phyloP scores from a whole-genome alignment of 2,113 vertebrate species.

The Mormoops blainvillei region DNA sequence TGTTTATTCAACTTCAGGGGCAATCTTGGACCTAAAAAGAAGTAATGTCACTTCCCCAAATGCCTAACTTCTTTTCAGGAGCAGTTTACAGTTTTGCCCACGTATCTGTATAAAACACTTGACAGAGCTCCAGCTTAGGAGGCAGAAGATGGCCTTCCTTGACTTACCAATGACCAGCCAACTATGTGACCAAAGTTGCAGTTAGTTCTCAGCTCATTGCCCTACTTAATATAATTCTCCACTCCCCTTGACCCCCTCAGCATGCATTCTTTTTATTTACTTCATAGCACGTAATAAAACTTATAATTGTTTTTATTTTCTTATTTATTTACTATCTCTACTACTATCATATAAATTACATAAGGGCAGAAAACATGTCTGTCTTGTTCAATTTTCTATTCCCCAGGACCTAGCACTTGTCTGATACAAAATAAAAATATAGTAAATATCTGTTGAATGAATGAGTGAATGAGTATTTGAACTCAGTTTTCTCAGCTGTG shows the following conservation, averaged over 20 bases:
- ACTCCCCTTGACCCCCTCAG: accelerated
- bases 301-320: neutral
- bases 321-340: neutral
- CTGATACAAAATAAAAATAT: slow-evolving; percentile 10
- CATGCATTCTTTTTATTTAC: neutral
- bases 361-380: neutral
- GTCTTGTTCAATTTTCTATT: neutral
- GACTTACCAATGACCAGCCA: neutral
- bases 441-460: neutral
- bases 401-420: neutral
- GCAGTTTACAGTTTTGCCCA: neutral
- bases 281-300: neutral
- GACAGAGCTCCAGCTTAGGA: neutral
- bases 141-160: neutral
- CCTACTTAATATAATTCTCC: neutral
- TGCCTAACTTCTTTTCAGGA: neutral
- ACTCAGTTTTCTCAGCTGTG: neutral
- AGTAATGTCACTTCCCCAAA: neutral
- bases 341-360: neutral
- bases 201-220: neutral
- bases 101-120: neutral
- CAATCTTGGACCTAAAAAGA: neutral
- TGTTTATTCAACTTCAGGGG: neutral
- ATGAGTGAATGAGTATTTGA: neutral
- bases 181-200: neutral